phyloP scores from a whole-genome alignment of 2,888 invertebrate species.

The Drosophila prostipennis region DNA sequence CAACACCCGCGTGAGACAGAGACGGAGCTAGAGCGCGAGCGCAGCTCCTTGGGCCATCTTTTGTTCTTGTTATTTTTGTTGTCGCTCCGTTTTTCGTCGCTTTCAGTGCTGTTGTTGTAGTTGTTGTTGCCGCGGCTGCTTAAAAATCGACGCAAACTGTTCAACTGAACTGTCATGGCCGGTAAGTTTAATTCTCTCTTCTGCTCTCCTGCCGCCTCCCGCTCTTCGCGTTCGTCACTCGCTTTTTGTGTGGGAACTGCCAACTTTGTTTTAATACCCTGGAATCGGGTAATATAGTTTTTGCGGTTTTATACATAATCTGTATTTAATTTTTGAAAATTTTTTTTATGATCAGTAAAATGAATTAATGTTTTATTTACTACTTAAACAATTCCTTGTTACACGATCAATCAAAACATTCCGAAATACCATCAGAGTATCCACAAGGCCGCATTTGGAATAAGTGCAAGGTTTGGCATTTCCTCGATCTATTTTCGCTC shows the following conservation, averaged over 20 bases:
- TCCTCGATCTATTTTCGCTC: conserved; percentile 2
- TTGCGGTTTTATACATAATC: neutral
- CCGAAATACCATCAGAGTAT: too few relatives aligned
- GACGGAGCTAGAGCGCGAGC: conserved; percentile 41
- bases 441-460: neutral
- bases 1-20: conserved; percentile 39
- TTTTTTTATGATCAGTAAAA: neutral
- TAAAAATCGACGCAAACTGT: conserved; percentile 81
- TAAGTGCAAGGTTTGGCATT: conserved; percentile 6
- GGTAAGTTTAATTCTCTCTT: conserved; percentile 86
- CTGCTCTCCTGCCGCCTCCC: conserved; percentile 15
- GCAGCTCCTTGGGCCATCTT: conserved; percentile 65
- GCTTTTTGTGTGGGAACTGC: conserved; percentile 28
- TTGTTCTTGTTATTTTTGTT: conserved; percentile 56
- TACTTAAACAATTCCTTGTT: too few relatives aligned
- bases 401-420: too few relatives aligned
- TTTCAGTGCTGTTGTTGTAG: conserved; percentile 40
- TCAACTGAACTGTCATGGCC: conserved; percentile 91
- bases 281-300: neutral
- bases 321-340: too few relatives aligned
- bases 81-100: conserved; percentile 48
- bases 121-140: conserved; percentile 55
- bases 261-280: conserved; percentile 27
- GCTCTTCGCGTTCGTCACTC: conserved; percentile 13
- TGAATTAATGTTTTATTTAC: too few relatives aligned